Evolutionary conservation across 2,888 invertebrate genomes (phyloP), one percentile per base, ranked within the genome.

Genomic region (Meganola albula): DNA sequence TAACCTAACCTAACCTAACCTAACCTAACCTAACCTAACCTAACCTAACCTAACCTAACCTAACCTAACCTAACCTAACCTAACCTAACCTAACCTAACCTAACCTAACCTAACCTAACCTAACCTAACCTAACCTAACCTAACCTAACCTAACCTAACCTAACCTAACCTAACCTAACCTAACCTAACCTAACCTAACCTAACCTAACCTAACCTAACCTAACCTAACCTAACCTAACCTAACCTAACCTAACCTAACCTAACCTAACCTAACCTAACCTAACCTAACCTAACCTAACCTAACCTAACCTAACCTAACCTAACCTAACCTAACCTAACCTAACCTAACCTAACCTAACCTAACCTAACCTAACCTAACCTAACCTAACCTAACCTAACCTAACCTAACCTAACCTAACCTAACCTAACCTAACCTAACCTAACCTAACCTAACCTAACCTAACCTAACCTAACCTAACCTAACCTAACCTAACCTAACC

Each of bases 351-450:
- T 29, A 24, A 26, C 26, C 21, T 24, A 36, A 46, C 30, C 44
- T 44, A 36, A 20, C 30, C 26, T 26, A 30, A 31, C 30, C 45
- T 43, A 43, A 45, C 44, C 43, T 40, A 45, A 43, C 48, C 41
- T 37, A 45, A 43, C 48, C 45, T 45, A 48, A 48, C 47, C 47
- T 44, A 47, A 47, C 47, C 47, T 44, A 35, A 29, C 29, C 30
- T 29, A 29, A 35, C 29, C 47, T 29, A 29, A 33, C 31, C 31
- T 31, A 31, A 31, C 31, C 31, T 31, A 31, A 31, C 30, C 30
- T 30, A 23, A 30, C 41, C 37, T 39, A 40, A 44, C 40, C 34
- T 27, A 34, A 27, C 27, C 27, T 27, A 34, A 35, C 31, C 31
- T 31, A 31, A 25, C 25, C 31, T 31, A 25, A 25, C 31, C 25